Base-by-base conservation (phyloP, 2,113 vertebrate genomes). In the Egretta garzetta region DNA sequence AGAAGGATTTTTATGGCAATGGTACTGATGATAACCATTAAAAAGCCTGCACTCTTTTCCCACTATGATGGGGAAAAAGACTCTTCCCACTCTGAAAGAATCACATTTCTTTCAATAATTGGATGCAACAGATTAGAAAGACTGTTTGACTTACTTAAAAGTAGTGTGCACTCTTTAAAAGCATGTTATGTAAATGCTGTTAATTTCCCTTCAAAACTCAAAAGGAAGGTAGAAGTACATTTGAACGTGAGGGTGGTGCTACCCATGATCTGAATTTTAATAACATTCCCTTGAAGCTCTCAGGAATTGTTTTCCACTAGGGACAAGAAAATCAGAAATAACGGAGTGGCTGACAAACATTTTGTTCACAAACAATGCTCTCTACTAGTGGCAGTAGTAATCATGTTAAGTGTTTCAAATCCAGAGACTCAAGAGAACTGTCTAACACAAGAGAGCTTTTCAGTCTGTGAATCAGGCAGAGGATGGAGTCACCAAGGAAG, bases 371-470 rank as follows among this genome's bases (percentile, higher is more conserved):
- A 96, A 96, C 50, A 95, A 90, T 92, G n/a, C 50, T 64, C 19
- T 90, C 70, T 94, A 93, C 80, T 50, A 90, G 41, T 49, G 45
- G n/a, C 71, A 86, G 77, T 70, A 73, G 67, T 95, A 95, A 95
- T 96, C 87, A 92, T 0, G 3, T 96, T 94, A 95, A 94, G 95
- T 86, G 93, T 95, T 97, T 96, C 96, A 92, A 93, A 94, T 94
- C 77, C 45, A 5, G 74, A 85, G 43, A 52, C 84, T 90, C 66
- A 10, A 66, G 74, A 96, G 87, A 43, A 76, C 70, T 58, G 28
- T 47, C 16, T 86, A 64, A 76, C 58, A 82, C 1, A 3, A 76
- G 70, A 53, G 45, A 56, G 79, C 41, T 82, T 92, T 96, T 88
- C 81, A 73, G 37, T 37, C 53, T 66, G 19, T 64, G 74, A 81